These are phyloP conservation scores for Aplysina aerophoba DNA, from an alignment of 37 sponge, comb jelly and placozoan species.

Conservation along the genomic window DNA sequence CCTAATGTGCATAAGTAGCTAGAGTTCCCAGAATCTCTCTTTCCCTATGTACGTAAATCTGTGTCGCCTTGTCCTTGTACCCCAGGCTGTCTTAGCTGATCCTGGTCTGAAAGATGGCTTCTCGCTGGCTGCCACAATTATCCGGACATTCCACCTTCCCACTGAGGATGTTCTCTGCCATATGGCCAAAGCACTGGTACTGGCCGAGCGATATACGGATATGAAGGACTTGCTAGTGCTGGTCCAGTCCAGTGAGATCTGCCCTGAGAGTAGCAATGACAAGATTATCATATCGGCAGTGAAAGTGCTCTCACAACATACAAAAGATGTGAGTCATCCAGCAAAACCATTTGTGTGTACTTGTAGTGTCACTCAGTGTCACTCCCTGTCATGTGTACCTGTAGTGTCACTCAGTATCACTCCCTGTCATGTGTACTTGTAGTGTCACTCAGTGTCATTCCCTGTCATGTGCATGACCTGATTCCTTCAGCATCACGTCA, in stretches of 20 bases:
- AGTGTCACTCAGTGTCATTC: no score
- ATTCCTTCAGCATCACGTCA: no score
- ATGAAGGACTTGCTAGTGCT: slow-evolving; percentile 52
- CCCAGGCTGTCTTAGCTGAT: slow-evolving; percentile 20
- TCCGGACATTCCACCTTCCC: slow-evolving; percentile 55
- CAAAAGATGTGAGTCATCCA: slow-evolving; percentile 58
- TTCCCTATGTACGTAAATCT: no score
- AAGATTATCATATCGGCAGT: slow-evolving; percentile 80
- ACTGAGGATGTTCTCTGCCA: slow-evolving; percentile 39
- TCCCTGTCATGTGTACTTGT: no score
- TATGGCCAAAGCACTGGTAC: slow-evolving; percentile 42
- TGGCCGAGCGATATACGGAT: slow-evolving; percentile 42
- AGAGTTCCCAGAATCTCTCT: no score
- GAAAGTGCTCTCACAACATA: slow-evolving; percentile 69
- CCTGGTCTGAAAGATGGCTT: slow-evolving; percentile 25
- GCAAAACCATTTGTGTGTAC: not conserved
- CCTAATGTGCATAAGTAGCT: no score
- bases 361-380: not conserved
- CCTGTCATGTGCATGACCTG: no score
- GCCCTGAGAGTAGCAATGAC: slow-evolving; percentile 50
- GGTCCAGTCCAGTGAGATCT: slow-evolving; percentile 22
- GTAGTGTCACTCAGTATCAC: not conserved
- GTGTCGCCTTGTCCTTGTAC: no score
- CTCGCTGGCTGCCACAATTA: slow-evolving; percentile 3
- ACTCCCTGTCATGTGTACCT: not conserved